Evolutionary conservation across 2,113 vertebrate genomes (phyloP).

Genomic region (Alectura lathami): DNA sequence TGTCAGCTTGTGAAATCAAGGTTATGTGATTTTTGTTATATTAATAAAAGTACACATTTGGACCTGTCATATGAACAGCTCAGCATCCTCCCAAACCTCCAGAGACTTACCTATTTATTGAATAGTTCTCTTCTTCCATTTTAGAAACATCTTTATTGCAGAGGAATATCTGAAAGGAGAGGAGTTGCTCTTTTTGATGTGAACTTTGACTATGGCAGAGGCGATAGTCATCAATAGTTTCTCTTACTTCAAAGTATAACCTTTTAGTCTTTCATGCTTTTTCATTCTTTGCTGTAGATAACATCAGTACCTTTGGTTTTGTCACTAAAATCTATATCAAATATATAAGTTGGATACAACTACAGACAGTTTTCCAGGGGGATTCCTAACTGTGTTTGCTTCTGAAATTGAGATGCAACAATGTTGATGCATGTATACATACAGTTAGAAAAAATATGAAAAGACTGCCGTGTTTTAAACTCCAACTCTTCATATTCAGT

Average conservation of each 20-base stretch:
- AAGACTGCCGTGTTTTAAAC: neutral
- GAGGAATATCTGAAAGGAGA: neutral
- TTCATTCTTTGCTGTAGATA: neutral
- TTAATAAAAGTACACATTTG: neutral
- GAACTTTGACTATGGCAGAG: neutral
- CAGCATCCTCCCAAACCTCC: neutral
- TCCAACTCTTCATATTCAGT: neutral
- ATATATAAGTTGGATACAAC: neutral
- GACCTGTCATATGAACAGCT: neutral
- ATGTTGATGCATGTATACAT: rapidly evolving
- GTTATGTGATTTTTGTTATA: neutral
- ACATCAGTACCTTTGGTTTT: neutral
- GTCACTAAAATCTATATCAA: neutral
- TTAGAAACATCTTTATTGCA: neutral
- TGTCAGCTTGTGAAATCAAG: neutral
- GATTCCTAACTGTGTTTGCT: neutral
- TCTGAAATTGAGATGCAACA: neutral
- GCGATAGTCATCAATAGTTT: neutral
- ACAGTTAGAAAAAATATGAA: neutral
- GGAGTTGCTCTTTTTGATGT: neutral
- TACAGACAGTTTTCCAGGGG: neutral
- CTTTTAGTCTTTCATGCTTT: neutral
- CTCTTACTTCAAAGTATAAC: neutral
- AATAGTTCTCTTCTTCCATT: neutral
- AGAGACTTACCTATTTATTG: neutral